Evolutionary conservation across 2,888 invertebrate species (phyloP), one percentile per base, ranked within the genome.

Genomic region (Desoria tigrina): DNA sequence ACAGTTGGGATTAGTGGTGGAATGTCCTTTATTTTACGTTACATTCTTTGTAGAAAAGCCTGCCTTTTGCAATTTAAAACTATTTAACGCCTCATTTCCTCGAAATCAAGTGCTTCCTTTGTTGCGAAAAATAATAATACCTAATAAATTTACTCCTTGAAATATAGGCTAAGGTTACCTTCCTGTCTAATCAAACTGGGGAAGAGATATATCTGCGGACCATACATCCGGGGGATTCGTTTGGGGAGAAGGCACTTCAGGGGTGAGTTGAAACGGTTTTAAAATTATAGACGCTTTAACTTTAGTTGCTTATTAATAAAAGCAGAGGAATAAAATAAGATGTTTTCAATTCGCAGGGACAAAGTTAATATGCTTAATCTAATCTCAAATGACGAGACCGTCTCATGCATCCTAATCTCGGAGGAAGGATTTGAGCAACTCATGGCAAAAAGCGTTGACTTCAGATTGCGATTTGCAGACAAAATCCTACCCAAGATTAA

Each of bases 171-270:
- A 92, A 91, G 82, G 95, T 97, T 16, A 97, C 96, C 51, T 93
- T 93, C 81, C 91, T 90, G 78, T 88, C 66, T 23, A 67, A 65
- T 23, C 66, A 68, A 26, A 50, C 24, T 26, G 77, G 78, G 23
- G 93, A 94, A 77, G 96, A 96, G 79, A 92, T 93, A 79, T 92
- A 90, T 81, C 90, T 97, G 76, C 86, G 96, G 72, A 89, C 88
- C 61, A 84, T 98, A 61, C 86, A 87, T 69, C 91, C 93, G 80
- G 98, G 97, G 18, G 97, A 98, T 80, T 97, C 95, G 86, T 98
- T 98, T 80, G 98, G 98, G 27, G 97, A 98, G 81, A 92, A 93
- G 79, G 96, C 96, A 45, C 45, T 45, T 16, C 92, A 93, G 84
- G 93, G 93, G 92, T 93, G 42, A 54, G 45, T 45, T 45, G 16